Base-by-base conservation (phyloP, 2,113 vertebrate species). In the Platichthys stellatus region DNA sequence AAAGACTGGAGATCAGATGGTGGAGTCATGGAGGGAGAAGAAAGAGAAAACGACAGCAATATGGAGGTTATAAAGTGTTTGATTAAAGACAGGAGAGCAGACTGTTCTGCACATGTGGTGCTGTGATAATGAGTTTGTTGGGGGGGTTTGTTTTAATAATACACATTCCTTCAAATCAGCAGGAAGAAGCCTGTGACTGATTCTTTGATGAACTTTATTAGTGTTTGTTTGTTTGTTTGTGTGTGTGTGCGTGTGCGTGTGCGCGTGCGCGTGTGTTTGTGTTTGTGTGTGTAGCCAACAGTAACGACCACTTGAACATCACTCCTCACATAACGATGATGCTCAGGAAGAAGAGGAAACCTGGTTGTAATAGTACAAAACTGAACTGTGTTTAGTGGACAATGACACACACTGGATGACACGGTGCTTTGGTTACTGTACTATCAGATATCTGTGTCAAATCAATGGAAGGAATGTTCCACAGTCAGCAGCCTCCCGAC, bases 71-170 rank as follows among this genome's bases (percentile, higher is more conserved):
- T 61, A 5, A 85, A 84, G 57, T n/a, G 8, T 76, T 74, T 81
- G 81, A 89, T 89, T 82, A 85, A 75, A 74, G 45, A 65, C 45
- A 43, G 61, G 58, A 72, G 35, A 51, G 56, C 49, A 54, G 72
- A 35, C 47, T 51, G 60, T 63, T 81, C 45, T 45, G 49, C 28
- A n/a, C 21, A 60, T 60, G 71, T 63, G 62, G 40, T 28, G 26
- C 35, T 14, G 10, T 54, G 56, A 64, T 60, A 5, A 13, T 17
- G 21, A 12, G 7, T 54, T 12, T 5, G 23, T 23, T 23, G 23
- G 23, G 23, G 23, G 23, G 23, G 23, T 23, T 23, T 23, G 23
- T 23, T 23, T 23, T 23, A 23, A 23, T 23, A 23, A 23, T 1
- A 23, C 1, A 49, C 35, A 78, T 75, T 72, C 63, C 63, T 72